Evolutionary conservation across 1,140 invertebrate species (phyloP), one percentile per base, ranked within the genome.

Genomic region (Zaprionus lachaisei): DNA sequence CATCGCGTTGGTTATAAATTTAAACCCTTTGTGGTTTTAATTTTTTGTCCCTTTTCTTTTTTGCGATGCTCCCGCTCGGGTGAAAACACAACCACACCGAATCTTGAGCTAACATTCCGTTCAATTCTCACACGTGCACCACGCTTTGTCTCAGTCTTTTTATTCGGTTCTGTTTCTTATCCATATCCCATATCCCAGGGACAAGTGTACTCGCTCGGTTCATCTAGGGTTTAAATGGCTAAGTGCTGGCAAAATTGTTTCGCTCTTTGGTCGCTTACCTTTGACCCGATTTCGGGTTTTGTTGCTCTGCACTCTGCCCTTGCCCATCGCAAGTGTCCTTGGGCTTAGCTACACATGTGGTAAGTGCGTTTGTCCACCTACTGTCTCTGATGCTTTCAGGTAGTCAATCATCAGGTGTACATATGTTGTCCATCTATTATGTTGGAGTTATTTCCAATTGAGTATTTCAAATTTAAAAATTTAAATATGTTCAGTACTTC

Each of bases 241-340:
- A 89, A 90, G 84, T 89, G 84, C 85, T 81, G 81, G 78, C 79
- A 72, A 89, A 89, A 89, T 89, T 89, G 84, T 89, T 90, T 89
- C 81, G 74, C 78, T 90, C 72, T 81, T 79, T 77, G 60, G 41
- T 76, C 76, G 76, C 67, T 83, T 78, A 81, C 82, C 75, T 87
- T 83, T 81, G 72, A 54, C 79, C 61, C 54, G 26, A 60, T 28
- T 44, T 55, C 22, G 22, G 62, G 68, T 78, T 72, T 83, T 61
- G 51, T 54, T 76, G 37, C 47, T 57, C 11, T 58, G 11, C 57
- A 34, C 60, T 67, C 64, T 66, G 69, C n/a, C 6, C 12, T 22
- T 7, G 3, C 14, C 17, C 24, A 56, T 75, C 61, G 20, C 20
- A 37, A 62, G 34, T 49, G 61, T 20, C 31, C 47, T 15, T 73